Evolutionary conservation across 2,797 vertebrate species (phyloP), one percentile per base, ranked within the genome.

Genomic region (Graptemys geographica): DNA sequence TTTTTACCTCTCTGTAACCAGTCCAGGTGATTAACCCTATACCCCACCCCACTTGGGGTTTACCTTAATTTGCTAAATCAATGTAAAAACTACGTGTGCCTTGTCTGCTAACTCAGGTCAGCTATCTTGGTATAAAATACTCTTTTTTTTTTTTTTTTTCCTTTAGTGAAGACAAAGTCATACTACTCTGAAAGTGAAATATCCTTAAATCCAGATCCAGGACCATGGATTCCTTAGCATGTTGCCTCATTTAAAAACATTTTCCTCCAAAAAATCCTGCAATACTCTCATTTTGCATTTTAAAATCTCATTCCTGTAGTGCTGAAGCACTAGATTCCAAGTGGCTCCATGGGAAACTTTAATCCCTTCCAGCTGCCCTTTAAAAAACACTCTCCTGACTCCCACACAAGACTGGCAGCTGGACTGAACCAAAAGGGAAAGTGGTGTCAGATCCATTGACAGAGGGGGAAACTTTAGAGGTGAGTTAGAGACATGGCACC

Each of bases 231-330:
- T 49, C 31, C 9, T 12, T 25, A 21, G 78, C 31, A 31, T 11
- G 21, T 18, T 11, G 33, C 85, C 56, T 25, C 52, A 83, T 8
- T 51, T 0, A 2, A 80, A n/a, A 69, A 88, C 49, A 1, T 12
- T 95, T 87, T 62, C n/a, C 69, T 23, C 33, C 41, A 9, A 27
- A 25, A 76, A 47, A 28, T 76, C 37, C 27, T 82, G 16, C 56
- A 88, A 41, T 41, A 13, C 15, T 37, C 82, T 57, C 49, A 57
- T 79, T 37, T 37, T 76, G 87, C 79, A 8, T 76, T 28, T 47
- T 47, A 27, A 44, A 51, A 0, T 25, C 59, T 79, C n/a, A 31
- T 1, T 3, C 1, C 19, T 18, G 9, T n/a, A 25, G 12, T 6
- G 11, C n/a, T 0, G 0, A 49, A 79, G 86, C 41, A 33, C 31